phyloP scores from a whole-genome alignment of 1,140 invertebrate species.

The Drosophila nikananu region DNA sequence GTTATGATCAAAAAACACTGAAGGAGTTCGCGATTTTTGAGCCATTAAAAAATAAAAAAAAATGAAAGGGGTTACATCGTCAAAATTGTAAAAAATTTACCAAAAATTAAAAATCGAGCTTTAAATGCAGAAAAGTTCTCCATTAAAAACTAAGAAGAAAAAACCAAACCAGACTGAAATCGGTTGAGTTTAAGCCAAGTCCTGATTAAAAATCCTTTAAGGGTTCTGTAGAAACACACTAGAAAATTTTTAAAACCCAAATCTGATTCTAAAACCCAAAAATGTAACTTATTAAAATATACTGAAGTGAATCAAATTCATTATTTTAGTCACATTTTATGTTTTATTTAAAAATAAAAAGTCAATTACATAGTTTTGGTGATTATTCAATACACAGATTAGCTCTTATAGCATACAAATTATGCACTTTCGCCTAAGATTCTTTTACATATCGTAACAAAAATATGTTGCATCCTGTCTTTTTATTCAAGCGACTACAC shows the following conservation, averaged over 20 bases:
- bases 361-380: constrained; percentile 18
- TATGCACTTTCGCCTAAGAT: constrained; percentile 30
- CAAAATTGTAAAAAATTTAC: too few relatives aligned
- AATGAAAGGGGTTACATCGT: too few relatives aligned
- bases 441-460: constrained; percentile 27
- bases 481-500: constrained; percentile 11
- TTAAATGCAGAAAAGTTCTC: too few relatives aligned
- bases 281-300: not conserved
- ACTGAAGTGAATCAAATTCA: too few relatives aligned
- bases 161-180: too few relatives aligned
- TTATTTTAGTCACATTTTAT: constrained; percentile 31
- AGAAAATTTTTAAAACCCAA: not conserved
- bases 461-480: constrained; percentile 34
- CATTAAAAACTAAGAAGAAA: too few relatives aligned
- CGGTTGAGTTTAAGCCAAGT: too few relatives aligned
- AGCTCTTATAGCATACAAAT: constrained; percentile 31
- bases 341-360: constrained; percentile 41
- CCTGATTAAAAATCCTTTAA: too few relatives aligned
- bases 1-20: too few relatives aligned
- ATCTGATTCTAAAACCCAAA: not conserved
- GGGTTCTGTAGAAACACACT: not conserved
- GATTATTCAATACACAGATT: constrained; percentile 39
- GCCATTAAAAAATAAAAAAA: too few relatives aligned
- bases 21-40: too few relatives aligned
- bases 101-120: too few relatives aligned